phyloP scores from a whole-genome alignment of 2,797 vertebrate genomes.

The Scleropages formosus region DNA sequence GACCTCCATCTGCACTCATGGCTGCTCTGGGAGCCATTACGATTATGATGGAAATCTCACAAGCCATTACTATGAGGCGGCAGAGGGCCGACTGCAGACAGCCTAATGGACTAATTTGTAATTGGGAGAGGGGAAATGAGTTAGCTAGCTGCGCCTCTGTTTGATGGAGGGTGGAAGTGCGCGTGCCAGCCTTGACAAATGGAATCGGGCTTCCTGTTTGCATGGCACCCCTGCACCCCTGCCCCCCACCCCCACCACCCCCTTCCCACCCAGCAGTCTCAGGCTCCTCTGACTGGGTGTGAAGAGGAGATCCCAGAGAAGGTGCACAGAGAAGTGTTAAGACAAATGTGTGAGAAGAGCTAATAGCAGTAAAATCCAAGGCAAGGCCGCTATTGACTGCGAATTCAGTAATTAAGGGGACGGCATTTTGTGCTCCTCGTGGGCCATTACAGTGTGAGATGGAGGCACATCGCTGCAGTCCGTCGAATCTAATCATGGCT shows the following conservation, averaged over 20 bases:
- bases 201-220: conserved; percentile 84
- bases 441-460: conserved; percentile 64
- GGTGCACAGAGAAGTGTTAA: conserved; percentile 41
- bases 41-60: conserved; percentile 99
- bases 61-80: conserved; percentile 99
- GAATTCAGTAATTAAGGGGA: conserved; percentile 74
- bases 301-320: conserved; percentile 24
- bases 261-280: conserved; percentile 63
- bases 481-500: conserved; percentile 3
- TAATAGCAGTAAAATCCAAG: conserved; percentile 57
- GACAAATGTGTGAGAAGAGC: conserved; percentile 36
- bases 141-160: conserved; percentile 84
- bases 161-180: conserved; percentile 87
- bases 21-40: conserved; percentile 97
- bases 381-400: conserved; percentile 66
- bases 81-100: conserved; percentile 96
- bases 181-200: conserved; percentile 90
- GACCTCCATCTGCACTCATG: conserved; percentile 99
- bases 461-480: conserved; percentile 37
- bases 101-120: conserved; percentile 99
- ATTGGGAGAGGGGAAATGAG: conserved; percentile 98
- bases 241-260: not conserved
- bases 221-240: conserved; percentile 66
- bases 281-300: conserved; percentile 54
- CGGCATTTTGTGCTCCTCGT: conserved; percentile 65